Conservation (phyloP, 2,888 invertebrate genomes). For the Cordilura impudica region DNA sequence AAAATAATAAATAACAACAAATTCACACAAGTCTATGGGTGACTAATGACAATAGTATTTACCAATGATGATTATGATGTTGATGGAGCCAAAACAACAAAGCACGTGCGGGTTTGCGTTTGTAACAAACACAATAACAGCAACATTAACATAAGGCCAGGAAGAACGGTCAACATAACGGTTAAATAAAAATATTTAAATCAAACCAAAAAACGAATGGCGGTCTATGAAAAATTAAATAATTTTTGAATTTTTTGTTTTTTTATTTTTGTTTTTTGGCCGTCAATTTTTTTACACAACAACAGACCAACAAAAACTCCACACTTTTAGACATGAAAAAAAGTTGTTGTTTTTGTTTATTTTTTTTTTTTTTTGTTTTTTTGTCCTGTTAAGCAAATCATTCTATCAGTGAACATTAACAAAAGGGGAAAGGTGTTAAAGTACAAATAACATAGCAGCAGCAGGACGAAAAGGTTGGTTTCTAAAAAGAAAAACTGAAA, state of each 20-base stretch:
- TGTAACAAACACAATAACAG: conserved; percentile 21
- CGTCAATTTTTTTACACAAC: conserved; percentile 11
- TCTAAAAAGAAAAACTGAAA: conserved; percentile 16
- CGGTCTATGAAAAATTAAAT: conserved; percentile 45
- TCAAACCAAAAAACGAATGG: conserved; percentile 48
- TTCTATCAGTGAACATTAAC: background rate
- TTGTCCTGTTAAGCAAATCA: conserved; percentile 8
- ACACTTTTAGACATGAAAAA: conserved; percentile 7
- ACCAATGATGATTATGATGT: conserved; percentile 23
- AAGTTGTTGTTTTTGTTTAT: background rate
- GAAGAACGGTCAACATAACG: conserved; percentile 36
- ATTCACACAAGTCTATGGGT: conserved; percentile 23
- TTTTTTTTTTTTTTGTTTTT: conserved; percentile 21
- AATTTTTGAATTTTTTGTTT: conserved; percentile 34
- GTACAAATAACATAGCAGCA: conserved; percentile 27
- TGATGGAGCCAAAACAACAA: conserved; percentile 35
- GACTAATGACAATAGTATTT: conserved; percentile 14
- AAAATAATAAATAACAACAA: conserved; percentile 10
- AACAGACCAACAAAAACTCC: conserved; percentile 27
- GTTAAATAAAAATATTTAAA: conserved; percentile 8
- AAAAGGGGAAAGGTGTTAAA: conserved; percentile 25
- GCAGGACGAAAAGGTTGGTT: background rate
- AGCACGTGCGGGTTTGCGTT: conserved; percentile 54
- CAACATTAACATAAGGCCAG: no score
- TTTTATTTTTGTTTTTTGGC: conserved; percentile 7